A percentile compares a stretch with the other conserved stretches of the same genome.
phyloP scores from a whole-genome alignment of 2,888 invertebrate genomes.

The Caenorhabditis zanzibari region DNA sequence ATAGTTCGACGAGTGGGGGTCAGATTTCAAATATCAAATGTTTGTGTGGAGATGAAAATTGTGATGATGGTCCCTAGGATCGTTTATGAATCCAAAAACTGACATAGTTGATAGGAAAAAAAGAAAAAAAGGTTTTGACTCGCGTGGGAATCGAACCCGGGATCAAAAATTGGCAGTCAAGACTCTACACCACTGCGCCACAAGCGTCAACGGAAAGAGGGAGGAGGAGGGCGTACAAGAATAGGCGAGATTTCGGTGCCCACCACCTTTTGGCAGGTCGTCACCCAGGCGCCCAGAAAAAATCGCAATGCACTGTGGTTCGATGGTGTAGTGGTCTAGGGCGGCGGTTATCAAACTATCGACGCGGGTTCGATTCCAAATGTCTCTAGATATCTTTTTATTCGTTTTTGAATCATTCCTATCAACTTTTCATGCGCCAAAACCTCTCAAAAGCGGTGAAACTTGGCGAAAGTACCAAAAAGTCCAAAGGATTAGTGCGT shows the following conservation, averaged over 20 bases:
- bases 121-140: background rate
- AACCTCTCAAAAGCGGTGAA: background rate
- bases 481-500: slow-evolving; percentile 35
- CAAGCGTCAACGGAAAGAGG: background rate
- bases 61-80: background rate
- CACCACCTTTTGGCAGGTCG: no score
- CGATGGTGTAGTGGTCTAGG: no score
- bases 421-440: no score
- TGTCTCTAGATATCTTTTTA: no score
- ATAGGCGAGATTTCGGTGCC: no score
- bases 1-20: background rate
- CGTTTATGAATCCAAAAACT: background rate
- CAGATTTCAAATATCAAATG: slow-evolving; percentile 2
- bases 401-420: no score
- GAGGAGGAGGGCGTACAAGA: background rate
- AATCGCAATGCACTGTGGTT: no score
- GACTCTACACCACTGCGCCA: background rate
- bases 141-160: background rate
- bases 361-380: no score
- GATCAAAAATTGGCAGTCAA: background rate
- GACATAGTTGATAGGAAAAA: background rate
- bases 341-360: no score
- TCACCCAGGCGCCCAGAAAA: no score
- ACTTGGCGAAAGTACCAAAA: background rate
- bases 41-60: slow-evolving; percentile 1